A percentile compares a stretch with the other conserved stretches of the same genome.
These are phyloP conservation scores for Microctenopoma stevenorrisi DNA, from an alignment of 2,797 vertebrate species.

Conservation along the genomic window DNA sequence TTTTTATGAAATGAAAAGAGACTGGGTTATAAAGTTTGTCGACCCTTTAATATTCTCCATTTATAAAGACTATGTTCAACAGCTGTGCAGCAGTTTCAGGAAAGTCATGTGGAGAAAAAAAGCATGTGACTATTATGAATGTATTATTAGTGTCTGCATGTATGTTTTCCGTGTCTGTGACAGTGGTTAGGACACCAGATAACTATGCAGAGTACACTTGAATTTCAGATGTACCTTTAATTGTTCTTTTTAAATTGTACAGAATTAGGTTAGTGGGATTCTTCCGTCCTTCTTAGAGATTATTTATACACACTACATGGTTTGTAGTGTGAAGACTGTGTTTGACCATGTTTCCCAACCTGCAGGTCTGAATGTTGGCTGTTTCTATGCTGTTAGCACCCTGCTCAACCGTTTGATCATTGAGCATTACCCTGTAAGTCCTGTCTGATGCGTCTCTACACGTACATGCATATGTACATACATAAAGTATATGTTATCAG, in stretches of 20 bases:
- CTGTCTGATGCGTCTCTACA: background rate
- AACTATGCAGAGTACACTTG: background rate
- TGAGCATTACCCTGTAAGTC: constrained; percentile 90
- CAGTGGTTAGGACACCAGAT: background rate
- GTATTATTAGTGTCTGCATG: background rate
- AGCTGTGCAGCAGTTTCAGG: constrained; percentile 8
- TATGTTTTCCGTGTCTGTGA: background rate
- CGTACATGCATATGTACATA: background rate
- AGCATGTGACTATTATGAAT: constrained; percentile 27
- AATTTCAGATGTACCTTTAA: constrained; percentile 17
- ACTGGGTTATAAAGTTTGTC: background rate
- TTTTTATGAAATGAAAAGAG: background rate
- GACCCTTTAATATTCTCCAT: background rate
- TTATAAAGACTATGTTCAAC: background rate
- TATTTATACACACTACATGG: background rate
- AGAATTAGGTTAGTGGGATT: background rate
- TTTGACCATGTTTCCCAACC: constrained; percentile 21
- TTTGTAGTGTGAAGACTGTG: background rate
- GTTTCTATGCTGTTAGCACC: constrained; percentile 94
- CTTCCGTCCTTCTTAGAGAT: background rate
- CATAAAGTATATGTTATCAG: background rate
- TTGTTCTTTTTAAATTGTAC: background rate
- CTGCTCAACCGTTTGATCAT: constrained; percentile 95
- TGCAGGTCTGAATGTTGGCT: constrained; percentile 93
- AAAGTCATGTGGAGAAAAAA: constrained; percentile 3